phyloP scores from a whole-genome alignment of 2,888 invertebrate species.

The Diploptera punctata region DNA sequence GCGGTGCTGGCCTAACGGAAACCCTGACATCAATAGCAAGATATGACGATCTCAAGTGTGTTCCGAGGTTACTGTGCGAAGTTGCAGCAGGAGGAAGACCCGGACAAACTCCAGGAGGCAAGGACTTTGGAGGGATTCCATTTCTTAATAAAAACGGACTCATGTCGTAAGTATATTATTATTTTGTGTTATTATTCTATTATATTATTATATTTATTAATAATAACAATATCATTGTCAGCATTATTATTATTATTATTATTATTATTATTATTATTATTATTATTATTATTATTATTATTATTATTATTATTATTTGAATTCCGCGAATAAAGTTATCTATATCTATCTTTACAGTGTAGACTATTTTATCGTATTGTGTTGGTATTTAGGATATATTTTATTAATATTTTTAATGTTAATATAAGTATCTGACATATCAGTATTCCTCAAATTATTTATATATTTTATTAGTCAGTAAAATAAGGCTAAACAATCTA shows the following conservation, averaged over 20 bases:
- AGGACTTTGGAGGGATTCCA: slow-evolving; percentile 45
- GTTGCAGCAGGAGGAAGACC: slow-evolving; percentile 65
- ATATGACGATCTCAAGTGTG: slow-evolving; percentile 81
- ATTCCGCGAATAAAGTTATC: too few species aligned
- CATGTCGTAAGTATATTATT: slow-evolving; percentile 61
- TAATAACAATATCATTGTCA: neutral
- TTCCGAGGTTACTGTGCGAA: slow-evolving; percentile 80
- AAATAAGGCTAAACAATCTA: too few species aligned
- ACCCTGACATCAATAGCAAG: slow-evolving; percentile 67
- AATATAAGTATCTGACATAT: too few species aligned
- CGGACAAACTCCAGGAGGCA: slow-evolving; percentile 58
- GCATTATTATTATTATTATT: neutral
- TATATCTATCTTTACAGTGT: too few species aligned
- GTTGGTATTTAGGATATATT: too few species aligned
- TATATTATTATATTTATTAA: neutral
- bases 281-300: neutral
- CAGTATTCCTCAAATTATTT: too few species aligned
- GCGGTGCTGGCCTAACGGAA: slow-evolving; percentile 40
- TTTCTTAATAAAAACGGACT: slow-evolving; percentile 56
- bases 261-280: neutral
- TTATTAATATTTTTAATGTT: too few species aligned
- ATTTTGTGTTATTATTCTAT: slow-evolving; percentile 37
- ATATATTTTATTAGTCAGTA: too few species aligned
- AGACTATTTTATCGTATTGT: too few species aligned
- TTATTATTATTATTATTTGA: too few species aligned